Conservation (phyloP, 64 coral and sea anemone genomes). For the Stylophora pistillata region DNA sequence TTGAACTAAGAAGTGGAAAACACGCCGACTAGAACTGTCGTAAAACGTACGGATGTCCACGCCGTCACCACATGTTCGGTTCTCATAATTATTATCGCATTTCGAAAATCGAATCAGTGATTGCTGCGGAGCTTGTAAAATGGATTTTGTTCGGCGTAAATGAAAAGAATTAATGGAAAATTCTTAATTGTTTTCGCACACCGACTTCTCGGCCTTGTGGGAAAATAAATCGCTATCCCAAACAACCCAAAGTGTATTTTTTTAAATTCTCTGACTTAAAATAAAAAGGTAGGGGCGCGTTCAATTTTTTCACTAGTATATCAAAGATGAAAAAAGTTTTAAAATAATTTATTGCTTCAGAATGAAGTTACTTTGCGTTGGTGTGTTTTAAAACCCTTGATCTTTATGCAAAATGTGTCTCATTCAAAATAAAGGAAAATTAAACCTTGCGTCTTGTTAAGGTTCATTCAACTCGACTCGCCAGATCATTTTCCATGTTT, state of each 20-base stretch:
- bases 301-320: not conserved
- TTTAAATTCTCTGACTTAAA: not conserved
- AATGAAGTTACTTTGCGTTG: not conserved
- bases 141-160: constrained; percentile 41
- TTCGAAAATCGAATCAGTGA: constrained; percentile 42
- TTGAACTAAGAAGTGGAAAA: constrained; percentile 16
- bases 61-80: constrained; percentile 16
- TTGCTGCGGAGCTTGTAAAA: constrained; percentile 4
- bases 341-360: not conserved
- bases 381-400: not conserved
- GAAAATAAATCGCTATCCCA: not conserved
- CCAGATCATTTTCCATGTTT: constrained; percentile 18
- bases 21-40: not conserved
- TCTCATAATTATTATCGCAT: constrained; percentile 42
- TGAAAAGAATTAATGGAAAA: constrained; percentile 21
- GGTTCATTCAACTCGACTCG: constrained; percentile 3
- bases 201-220: not conserved
- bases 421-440: constrained; percentile 6
- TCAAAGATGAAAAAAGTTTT: not conserved
- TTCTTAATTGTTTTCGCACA: constrained; percentile 26
- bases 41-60: constrained; percentile 8
- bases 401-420: not conserved
- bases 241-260: not conserved
- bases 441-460: not conserved
- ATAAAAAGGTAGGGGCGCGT: not conserved